Evolutionary conservation across 1,140 invertebrate species (phyloP).

Genomic region (Heliothis virescens): DNA sequence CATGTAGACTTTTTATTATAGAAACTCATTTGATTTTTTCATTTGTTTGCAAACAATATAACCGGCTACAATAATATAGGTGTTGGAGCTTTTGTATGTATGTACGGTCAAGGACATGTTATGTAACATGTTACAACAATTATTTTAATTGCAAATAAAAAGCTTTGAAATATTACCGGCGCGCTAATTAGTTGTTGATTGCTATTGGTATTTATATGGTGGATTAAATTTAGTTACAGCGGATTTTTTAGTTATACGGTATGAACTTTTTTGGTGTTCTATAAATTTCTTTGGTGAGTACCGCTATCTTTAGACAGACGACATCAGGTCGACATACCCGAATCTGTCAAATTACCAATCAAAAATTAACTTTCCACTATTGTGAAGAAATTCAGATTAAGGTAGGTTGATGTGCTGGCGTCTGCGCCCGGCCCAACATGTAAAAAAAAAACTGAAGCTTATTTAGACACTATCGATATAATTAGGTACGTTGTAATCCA

Average conservation of each 20-base stretch:
- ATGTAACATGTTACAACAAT: constrained; percentile 4
- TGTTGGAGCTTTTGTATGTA: not conserved
- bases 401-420: too few species aligned
- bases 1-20: constrained; percentile 9
- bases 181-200: constrained; percentile 21
- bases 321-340: too few species aligned
- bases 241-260: not conserved
- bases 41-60: constrained; percentile 39
- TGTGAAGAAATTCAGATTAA: not conserved
- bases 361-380: too few species aligned
- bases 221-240: not conserved
- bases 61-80: not conserved
- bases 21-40: constrained; percentile 12
- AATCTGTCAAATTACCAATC: too few species aligned
- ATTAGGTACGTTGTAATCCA: not conserved
- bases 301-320: too few species aligned
- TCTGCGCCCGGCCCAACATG: not conserved
- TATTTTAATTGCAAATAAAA: constrained; percentile 32
- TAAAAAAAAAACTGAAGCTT: too few species aligned
- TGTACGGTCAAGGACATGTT: constrained; percentile 13
- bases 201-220: constrained; percentile 3
- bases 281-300: too few species aligned
- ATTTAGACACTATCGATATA: not conserved
- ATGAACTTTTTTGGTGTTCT: not conserved
- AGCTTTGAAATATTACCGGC: not conserved